Evolutionary conservation across 2,888 invertebrate genomes (phyloP).

Genomic region (Lepetodrilus schrolli): DNA sequence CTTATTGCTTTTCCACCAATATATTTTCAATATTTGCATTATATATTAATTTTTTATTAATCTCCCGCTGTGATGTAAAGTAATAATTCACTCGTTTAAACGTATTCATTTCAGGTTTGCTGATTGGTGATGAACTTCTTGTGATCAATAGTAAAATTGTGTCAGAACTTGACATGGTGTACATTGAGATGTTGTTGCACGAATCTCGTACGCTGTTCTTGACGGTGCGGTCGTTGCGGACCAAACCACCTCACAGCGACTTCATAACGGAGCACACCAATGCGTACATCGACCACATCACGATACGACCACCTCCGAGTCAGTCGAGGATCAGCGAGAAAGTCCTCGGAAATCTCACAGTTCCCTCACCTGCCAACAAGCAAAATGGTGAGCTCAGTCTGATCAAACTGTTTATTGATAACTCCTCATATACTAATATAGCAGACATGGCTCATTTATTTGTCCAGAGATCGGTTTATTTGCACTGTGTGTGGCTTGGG

Average conservation of each 20-base stretch:
- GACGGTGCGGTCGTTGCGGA: constrained; percentile 94
- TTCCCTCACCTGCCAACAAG: constrained; percentile 86
- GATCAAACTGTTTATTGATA: too few species aligned
- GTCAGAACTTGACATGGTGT: constrained; percentile 99
- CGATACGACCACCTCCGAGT: constrained; percentile 95
- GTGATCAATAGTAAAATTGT: constrained; percentile 98
- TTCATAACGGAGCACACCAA: constrained; percentile 85
- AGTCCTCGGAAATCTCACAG: constrained; percentile 91
- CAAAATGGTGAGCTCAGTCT: constrained; percentile 40
- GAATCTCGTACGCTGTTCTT: constrained; percentile 94
- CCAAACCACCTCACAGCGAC: constrained; percentile 78
- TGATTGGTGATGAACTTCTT: constrained; percentile 98
- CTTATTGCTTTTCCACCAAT: too few species aligned
- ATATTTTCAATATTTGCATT: too few species aligned
- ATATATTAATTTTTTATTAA: too few species aligned
- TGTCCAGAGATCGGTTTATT: too few species aligned
- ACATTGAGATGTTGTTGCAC: constrained; percentile 95
- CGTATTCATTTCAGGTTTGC: constrained; percentile 86
- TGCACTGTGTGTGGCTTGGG: too few species aligned
- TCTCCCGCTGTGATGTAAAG: too few species aligned
- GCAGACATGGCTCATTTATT: too few species aligned
- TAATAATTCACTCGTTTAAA: too few species aligned
- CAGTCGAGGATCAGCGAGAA: constrained; percentile 83
- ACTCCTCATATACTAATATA: too few species aligned
- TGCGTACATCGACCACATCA: constrained; percentile 94